A percentile compares a stretch with the other conserved stretches of the same genome.
These are phyloP conservation scores for Gymnorhina tibicen DNA, from an alignment of 2,113 vertebrate species.

Conservation along the genomic window DNA sequence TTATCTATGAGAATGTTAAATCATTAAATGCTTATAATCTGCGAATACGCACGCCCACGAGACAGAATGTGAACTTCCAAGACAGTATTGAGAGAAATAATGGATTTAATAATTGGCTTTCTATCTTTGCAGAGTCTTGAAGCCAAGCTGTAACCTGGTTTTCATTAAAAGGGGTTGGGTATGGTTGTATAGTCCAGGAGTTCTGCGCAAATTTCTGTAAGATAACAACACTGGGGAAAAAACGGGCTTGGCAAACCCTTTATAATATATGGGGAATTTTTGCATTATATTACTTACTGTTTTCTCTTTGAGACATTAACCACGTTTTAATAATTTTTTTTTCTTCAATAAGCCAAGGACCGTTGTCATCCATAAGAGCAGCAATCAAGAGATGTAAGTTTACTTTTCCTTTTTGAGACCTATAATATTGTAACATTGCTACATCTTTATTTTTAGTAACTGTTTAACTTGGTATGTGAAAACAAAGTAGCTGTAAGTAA, in stretches of 20 bases:
- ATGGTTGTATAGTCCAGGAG: not conserved
- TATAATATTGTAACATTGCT: not conserved
- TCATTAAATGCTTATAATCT: not conserved
- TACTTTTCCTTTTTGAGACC: constrained; percentile 34
- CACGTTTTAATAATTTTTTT: not conserved
- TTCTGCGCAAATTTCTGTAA: constrained; percentile 23
- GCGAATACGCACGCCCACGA: not conserved
- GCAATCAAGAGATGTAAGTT: constrained; percentile 93
- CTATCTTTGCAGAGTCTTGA: not conserved
- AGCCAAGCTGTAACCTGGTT: not conserved
- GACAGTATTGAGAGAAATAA: not conserved
- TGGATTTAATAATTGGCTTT: not conserved
- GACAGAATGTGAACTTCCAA: not conserved
- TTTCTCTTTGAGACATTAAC: not conserved
- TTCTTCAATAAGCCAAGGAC: constrained; percentile 80
- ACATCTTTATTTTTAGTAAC: not conserved
- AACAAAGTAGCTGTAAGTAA: not conserved
- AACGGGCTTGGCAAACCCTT: not conserved
- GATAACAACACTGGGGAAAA: not conserved
- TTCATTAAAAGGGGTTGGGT: constrained; percentile 5
- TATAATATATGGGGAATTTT: not conserved
- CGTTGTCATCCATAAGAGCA: constrained; percentile 88
- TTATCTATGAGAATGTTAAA: not conserved
- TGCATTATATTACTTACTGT: not conserved
- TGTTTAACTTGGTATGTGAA: not conserved